Percentiles rank a stretch among this genome's conserved stretches.
Conservation (phyloP, 2,888 invertebrate genomes). For the Meghimatium bilineatum region DNA sequence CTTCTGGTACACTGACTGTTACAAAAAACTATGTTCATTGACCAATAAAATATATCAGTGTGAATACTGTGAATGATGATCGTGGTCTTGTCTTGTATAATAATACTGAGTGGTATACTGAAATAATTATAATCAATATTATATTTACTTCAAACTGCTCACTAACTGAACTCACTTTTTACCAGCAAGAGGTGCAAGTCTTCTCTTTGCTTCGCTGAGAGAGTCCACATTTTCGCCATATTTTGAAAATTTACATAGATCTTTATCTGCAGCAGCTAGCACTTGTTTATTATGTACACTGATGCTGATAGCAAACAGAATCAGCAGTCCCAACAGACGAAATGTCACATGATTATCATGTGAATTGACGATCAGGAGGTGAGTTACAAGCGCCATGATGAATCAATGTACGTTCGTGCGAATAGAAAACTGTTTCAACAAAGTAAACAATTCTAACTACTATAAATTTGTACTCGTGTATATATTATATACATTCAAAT, state of each 20-base stretch:
- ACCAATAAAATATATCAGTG: too few relatives aligned
- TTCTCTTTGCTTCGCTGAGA: conserved; percentile 7
- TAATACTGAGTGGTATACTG: too few relatives aligned
- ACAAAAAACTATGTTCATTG: too few relatives aligned
- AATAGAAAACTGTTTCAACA: not conserved
- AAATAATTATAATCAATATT: too few relatives aligned
- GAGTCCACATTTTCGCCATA: not conserved
- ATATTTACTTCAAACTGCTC: too few relatives aligned
- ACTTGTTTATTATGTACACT: conserved; percentile 27
- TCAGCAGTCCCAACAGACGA: conserved; percentile 3
- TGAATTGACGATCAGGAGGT: not conserved
- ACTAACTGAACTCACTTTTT: conserved; percentile 16
- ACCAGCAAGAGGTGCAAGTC: conserved; percentile 1
- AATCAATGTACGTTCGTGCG: not conserved
- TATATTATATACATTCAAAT: not conserved
- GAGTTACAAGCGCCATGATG: conserved; percentile 15
- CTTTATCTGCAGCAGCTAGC: conserved; percentile 6
- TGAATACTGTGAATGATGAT: too few relatives aligned
- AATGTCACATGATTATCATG: not conserved
- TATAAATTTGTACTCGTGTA: not conserved
- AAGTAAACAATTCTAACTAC: not conserved
- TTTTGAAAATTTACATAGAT: conserved; percentile 11
- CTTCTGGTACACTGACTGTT: too few relatives aligned
- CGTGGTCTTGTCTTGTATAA: too few relatives aligned
- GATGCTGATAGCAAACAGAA: conserved; percentile 9